These are phyloP conservation scores for Wasmannia auropunctata DNA, from an alignment of 1,140 invertebrate genomes.

Conservation along the genomic window DNA sequence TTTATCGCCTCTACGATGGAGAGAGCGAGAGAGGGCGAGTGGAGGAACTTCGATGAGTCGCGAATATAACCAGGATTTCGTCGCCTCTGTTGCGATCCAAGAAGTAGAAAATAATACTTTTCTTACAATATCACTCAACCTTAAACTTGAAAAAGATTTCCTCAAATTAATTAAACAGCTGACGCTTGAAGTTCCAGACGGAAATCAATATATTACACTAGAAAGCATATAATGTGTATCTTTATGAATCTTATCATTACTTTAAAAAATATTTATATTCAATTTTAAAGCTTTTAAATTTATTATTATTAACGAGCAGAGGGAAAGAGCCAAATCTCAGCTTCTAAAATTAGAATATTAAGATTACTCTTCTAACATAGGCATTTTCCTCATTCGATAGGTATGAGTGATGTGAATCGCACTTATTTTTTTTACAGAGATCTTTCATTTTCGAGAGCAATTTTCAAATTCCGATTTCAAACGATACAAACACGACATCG, in stretches of 20 bases:
- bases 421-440: not conserved
- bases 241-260: not conserved
- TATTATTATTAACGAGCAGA: not conserved
- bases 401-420: not conserved
- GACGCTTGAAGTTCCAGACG: not conserved
- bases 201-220: not conserved
- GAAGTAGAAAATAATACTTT: not conserved
- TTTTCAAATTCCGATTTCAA: conserved; percentile 20
- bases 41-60: conserved; percentile 32
- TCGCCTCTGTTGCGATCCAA: not conserved
- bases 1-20: conserved; percentile 45
- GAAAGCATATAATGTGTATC: no score
- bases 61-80: not conserved
- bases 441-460: not conserved
- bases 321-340: not conserved
- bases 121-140: not conserved
- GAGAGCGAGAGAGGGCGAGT: not conserved
- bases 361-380: not conserved
- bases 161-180: not conserved
- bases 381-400: not conserved
- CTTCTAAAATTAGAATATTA: not conserved
- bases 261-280: not conserved
- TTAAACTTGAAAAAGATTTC: not conserved
- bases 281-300: not conserved
- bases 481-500: not conserved